Evolutionary conservation across 2,888 invertebrate species (phyloP).

Genomic region (Melinaea marsaeus): DNA sequence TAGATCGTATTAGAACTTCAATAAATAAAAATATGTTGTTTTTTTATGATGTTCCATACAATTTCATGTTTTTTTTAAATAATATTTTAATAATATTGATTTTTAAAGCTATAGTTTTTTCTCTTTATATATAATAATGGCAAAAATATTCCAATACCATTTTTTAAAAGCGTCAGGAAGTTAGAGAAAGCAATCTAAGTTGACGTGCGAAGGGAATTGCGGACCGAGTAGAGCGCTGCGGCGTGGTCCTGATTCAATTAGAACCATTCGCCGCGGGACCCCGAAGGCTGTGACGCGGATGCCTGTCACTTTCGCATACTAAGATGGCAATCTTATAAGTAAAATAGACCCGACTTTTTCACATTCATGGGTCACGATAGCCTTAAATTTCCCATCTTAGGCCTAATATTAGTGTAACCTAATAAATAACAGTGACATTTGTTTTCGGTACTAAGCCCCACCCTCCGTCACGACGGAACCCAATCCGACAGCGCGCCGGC

Average conservation of each 20-base stretch:
- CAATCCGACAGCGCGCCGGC: conserved; percentile 74
- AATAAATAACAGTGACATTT: conserved; percentile 78
- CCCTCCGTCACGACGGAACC: conserved; percentile 76
- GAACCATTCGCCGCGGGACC: conserved; percentile 51
- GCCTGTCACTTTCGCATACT: conserved; percentile 33
- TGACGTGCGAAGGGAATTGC: conserved; percentile 65
- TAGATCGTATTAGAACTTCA: too few species aligned
- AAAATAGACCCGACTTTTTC: conserved; percentile 11
- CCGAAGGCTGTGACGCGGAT: conserved; percentile 32
- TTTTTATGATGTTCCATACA: background rate
- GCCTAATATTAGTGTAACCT: conserved; percentile 71
- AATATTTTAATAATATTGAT: background rate
- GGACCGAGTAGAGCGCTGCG: conserved; percentile 40
- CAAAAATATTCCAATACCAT: background rate
- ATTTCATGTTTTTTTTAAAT: background rate
- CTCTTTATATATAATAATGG: background rate
- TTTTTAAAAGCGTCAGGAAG: conserved; percentile 24
- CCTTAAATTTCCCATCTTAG: conserved; percentile 56
- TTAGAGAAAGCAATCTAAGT: conserved; percentile 63
- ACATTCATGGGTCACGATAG: conserved; percentile 15
- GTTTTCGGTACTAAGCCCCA: conserved; percentile 77
- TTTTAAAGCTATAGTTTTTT: background rate
- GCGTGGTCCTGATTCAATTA: conserved; percentile 67
- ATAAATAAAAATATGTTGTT: background rate
- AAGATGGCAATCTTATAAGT: conserved; percentile 27